Evolutionary conservation across 2,797 vertebrate genomes (phyloP).

Genomic region (Novumbra hubbsi): DNA sequence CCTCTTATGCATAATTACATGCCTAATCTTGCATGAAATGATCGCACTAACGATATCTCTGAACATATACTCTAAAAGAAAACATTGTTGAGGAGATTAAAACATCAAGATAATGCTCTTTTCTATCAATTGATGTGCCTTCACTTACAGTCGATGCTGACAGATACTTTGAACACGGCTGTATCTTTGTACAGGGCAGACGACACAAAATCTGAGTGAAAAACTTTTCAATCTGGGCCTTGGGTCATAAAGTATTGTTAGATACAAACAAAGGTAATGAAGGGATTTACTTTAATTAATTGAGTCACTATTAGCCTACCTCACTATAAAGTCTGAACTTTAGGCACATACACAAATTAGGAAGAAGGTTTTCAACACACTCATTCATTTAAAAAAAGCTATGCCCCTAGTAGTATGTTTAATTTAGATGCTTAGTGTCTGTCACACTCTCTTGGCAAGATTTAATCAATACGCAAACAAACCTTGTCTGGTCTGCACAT

Average conservation of each 20-base stretch:
- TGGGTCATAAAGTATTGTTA: neutral
- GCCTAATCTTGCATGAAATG: slow-evolving; percentile 76
- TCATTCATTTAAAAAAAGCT: neutral
- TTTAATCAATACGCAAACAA: neutral
- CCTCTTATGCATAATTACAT: slow-evolving; percentile 67
- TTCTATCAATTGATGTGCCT: neutral
- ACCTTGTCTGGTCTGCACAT: neutral
- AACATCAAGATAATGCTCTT: neutral
- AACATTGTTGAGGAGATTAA: slow-evolving; percentile 37
- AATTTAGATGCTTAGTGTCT: neutral
- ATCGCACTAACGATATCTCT: slow-evolving; percentile 68
- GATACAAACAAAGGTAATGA: neutral
- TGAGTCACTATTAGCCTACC: neutral
- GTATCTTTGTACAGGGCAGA: neutral
- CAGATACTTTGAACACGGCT: neutral
- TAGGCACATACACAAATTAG: neutral
- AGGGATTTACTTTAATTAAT: neutral
- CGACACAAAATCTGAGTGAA: neutral
- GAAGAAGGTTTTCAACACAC: neutral
- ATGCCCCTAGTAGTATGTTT: neutral
- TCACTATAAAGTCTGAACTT: neutral
- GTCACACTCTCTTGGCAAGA: neutral
- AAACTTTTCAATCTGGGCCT: neutral
- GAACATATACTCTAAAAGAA: slow-evolving; percentile 56
- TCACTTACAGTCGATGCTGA: neutral